These are phyloP conservation scores for Recurvirostra avosetta DNA, from an alignment of 2,113 vertebrate species.

Conservation along the genomic window DNA sequence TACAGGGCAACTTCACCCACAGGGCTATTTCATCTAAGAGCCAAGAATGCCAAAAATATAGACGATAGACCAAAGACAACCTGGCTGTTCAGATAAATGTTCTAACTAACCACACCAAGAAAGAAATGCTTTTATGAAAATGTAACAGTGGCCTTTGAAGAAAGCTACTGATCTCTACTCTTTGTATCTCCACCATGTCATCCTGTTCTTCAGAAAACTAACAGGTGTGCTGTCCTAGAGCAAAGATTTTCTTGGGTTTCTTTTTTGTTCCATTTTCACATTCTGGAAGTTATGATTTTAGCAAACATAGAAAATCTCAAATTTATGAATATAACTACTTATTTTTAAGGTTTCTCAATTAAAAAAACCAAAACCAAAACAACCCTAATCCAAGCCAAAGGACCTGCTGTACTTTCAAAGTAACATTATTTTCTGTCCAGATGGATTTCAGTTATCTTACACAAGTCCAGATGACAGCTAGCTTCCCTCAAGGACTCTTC, in stretches of 20 bases:
- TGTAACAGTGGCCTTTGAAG: slow-evolving; percentile 30
- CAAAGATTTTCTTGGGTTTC: neutral
- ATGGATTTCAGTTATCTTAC: neutral
- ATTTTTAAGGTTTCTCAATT: neutral
- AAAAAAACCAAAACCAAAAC: neutral
- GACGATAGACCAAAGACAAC: slow-evolving; percentile 20
- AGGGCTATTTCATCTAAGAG: slow-evolving; percentile 22
- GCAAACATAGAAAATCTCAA: neutral
- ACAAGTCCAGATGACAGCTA: neutral
- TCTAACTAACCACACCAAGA: slow-evolving; percentile 27
- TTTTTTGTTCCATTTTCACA: neutral
- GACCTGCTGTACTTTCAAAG: neutral
- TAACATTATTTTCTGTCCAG: neutral
- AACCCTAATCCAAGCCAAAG: neutral
- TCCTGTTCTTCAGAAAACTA: neutral
- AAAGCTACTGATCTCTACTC: neutral
- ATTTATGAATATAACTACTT: neutral
- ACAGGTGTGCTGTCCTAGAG: neutral
- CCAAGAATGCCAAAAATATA: slow-evolving; percentile 20
- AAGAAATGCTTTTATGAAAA: slow-evolving; percentile 36
- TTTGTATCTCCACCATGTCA: neutral
- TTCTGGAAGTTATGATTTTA: neutral
- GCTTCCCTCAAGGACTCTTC: neutral
- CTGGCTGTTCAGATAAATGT: slow-evolving; percentile 6
- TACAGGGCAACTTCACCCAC: slow-evolving; percentile 6